Evolutionary conservation across 2,888 invertebrate genomes (phyloP).

Genomic region (Drosophila antonietae): DNA sequence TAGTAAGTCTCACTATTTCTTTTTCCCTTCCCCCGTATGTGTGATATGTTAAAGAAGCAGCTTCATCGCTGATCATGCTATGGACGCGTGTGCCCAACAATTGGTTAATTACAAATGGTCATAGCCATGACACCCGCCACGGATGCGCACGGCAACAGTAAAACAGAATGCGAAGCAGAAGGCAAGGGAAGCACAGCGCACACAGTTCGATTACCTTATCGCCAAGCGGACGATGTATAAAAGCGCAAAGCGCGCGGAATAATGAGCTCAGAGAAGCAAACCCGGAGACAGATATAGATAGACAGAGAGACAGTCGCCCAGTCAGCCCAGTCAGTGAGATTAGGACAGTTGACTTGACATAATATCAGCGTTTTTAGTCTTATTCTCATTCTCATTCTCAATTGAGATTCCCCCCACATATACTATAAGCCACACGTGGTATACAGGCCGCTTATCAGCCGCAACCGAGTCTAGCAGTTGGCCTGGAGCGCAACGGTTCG

Average conservation of each 20-base stretch:
- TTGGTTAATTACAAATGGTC: slow-evolving; percentile 37
- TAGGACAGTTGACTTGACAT: slow-evolving; percentile 21
- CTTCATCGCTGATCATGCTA: slow-evolving; percentile 7
- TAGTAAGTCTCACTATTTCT: not conserved
- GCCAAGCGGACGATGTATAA: slow-evolving; percentile 18
- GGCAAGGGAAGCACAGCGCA: not conserved
- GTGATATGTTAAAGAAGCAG: too few species aligned
- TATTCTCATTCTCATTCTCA: slow-evolving; percentile 13
- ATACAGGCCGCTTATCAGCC: slow-evolving; percentile 48
- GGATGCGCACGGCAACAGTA: slow-evolving; percentile 36
- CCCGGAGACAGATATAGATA: slow-evolving; percentile 2
- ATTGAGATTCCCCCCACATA: slow-evolving; percentile 13
- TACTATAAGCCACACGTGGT: slow-evolving; percentile 16
- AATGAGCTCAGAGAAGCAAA: slow-evolving; percentile 15
- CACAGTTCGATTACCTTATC: slow-evolving; percentile 13
- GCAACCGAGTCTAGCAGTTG: slow-evolving; percentile 37
- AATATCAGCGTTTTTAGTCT: not conserved
- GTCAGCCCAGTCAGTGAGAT: not conserved
- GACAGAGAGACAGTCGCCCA: not conserved
- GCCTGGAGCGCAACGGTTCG: not conserved
- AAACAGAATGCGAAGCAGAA: too few species aligned
- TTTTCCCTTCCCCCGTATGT: too few species aligned
- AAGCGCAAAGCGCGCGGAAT: slow-evolving; percentile 17
- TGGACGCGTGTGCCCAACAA: slow-evolving; percentile 18
- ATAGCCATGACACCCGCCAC: slow-evolving; percentile 17